Evolutionary conservation across 2,797 vertebrate genomes (phyloP), one percentile per base, ranked within the genome.

Genomic region (Acanthurus leucopareius): DNA sequence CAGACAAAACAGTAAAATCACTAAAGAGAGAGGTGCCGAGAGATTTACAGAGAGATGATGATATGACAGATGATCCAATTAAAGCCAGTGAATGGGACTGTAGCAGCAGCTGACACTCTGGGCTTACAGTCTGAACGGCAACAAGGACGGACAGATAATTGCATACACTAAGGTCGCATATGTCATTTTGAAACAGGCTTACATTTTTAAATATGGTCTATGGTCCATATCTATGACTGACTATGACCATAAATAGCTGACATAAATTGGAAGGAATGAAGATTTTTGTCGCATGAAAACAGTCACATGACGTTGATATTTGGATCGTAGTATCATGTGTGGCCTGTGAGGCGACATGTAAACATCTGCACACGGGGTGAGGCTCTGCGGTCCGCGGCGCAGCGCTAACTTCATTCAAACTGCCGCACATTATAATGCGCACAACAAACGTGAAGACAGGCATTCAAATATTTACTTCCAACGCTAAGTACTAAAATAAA

Each of bases 281-380:
- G 3, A 4, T 19, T 61, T 59, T n/a, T 32, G 7, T 15, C n/a
- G n/a, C 25, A 38, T 42, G 14, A 19, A 52, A 14, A 5, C 15
- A 49, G 10, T 17, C n/a, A 19, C 40, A 52, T 11, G 44, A 45
- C 38, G 13, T 6, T 61, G 28, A 16, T 42, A 0, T 32, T 22
- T 5, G 38, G 42, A 14, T 62, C 0, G 59, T 63, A 22, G 54
- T 56, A 4, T 63, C 14, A 28, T 45, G 76, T 53, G 70, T 75
- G 70, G 78, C 73, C 74, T 77, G 42, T 35, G 54, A 68, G 67
- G 28, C 25, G 48, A 69, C 73, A 86, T 89, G 89, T 89, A 91
- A 91, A 90, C 90, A 91, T 86, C 77, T 79, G 79, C 83, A 75
- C 84, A 75, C 73, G 75, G 85, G 89, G 77, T 84, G 90, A 90